Conservation (phyloP, 2,113 vertebrate genomes). For the Chascanopsetta lugubris region DNA sequence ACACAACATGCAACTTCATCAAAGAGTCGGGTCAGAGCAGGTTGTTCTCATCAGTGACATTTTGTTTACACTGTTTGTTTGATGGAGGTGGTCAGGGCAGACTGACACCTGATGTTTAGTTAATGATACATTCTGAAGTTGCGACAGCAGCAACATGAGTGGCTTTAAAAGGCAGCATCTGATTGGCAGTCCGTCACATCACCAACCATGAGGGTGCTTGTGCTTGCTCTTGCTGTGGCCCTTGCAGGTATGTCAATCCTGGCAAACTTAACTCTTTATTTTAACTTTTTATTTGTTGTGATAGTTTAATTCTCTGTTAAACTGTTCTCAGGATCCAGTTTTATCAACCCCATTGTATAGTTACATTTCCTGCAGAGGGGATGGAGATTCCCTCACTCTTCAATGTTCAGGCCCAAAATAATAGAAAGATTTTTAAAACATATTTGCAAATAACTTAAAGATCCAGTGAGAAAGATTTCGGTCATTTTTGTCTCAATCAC, state of each 20-base stretch:
- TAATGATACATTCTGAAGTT: slow-evolving; percentile 50
- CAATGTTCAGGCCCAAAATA: too few relatives aligned
- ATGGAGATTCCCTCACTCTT: too few relatives aligned
- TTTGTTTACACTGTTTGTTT: slow-evolving; percentile 23
- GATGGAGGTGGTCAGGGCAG: slow-evolving; percentile 40
- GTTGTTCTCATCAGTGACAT: neutral
- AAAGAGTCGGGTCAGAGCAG: neutral
- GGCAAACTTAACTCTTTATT: neutral
- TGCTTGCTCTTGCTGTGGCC: slow-evolving; percentile 68
- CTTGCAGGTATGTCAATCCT: slow-evolving; percentile 46
- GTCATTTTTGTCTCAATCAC: too few relatives aligned
- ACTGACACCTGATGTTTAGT: slow-evolving; percentile 37
- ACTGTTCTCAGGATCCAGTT: too few relatives aligned
- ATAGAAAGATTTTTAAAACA: too few relatives aligned
- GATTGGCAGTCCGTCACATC: slow-evolving; percentile 18
- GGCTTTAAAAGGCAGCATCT: slow-evolving; percentile 52
- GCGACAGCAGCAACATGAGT: neutral
- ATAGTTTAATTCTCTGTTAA: too few relatives aligned
- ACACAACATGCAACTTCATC: too few relatives aligned
- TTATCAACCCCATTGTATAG: too few relatives aligned
- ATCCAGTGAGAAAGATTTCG: too few relatives aligned
- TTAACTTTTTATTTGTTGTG: neutral
- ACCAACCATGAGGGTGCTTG: slow-evolving; percentile 70
- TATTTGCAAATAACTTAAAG: slow-evolving; percentile 6
- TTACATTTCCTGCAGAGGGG: too few relatives aligned